Conservation (phyloP, 1,140 invertebrate genomes). For the Leptonema lineaticorne region DNA sequence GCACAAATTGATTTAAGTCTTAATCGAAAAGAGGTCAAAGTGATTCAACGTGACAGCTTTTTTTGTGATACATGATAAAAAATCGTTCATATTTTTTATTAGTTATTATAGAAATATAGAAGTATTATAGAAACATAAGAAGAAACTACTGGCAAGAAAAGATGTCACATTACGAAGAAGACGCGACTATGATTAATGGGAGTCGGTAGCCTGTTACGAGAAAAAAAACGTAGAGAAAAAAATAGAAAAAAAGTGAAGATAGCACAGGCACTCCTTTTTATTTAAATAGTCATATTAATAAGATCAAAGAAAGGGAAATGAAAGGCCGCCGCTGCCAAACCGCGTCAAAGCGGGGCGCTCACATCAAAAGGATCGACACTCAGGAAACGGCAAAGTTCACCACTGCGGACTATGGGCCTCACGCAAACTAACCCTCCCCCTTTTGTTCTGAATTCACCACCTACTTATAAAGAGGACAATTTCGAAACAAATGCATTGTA, state of each 20-base stretch:
- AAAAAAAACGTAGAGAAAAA: background rate
- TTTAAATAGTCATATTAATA: slow-evolving; percentile 33
- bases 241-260: slow-evolving; percentile 11
- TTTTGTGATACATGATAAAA: background rate
- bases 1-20: too few species aligned
- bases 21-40: too few species aligned
- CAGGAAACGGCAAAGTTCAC: slow-evolving; percentile 28
- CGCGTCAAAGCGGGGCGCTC: slow-evolving; percentile 28
- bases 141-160: too few species aligned
- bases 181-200: slow-evolving; percentile 16
- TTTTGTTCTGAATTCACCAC: background rate
- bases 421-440: slow-evolving; percentile 5
- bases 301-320: slow-evolving; percentile 29
- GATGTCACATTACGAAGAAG: slow-evolving; percentile 2
- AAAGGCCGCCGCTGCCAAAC: slow-evolving; percentile 33
- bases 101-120: too few species aligned
- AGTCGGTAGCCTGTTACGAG: background rate
- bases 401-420: slow-evolving; percentile 7
- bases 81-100: slow-evolving; percentile 1
- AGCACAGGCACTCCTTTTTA: slow-evolving; percentile 24
- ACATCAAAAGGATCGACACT: slow-evolving; percentile 31
- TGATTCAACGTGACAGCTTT: background rate
- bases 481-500: too few species aligned
- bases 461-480: too few species aligned
- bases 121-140: background rate